phyloP scores from a whole-genome alignment of 1,140 invertebrate species.

The Drosophila santomea region DNA sequence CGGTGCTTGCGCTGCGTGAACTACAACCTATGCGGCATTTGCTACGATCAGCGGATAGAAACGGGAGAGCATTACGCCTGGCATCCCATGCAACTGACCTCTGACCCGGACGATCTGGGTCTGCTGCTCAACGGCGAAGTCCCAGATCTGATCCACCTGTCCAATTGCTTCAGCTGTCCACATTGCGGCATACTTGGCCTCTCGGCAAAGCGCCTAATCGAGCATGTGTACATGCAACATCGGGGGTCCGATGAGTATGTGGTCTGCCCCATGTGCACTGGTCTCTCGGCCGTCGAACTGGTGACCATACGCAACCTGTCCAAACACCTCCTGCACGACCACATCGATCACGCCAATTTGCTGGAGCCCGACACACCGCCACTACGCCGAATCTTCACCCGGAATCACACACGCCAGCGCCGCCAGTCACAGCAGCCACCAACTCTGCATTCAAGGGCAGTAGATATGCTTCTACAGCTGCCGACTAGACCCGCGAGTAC shows the following conservation, averaged over 20 bases:
- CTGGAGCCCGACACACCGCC: slow-evolving; percentile 61
- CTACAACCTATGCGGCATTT: slow-evolving; percentile 64
- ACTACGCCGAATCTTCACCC: slow-evolving; percentile 19
- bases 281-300: slow-evolving; percentile 40
- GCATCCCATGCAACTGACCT: slow-evolving; percentile 66
- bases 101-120: slow-evolving; percentile 4
- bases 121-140: slow-evolving; percentile 24
- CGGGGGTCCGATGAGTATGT: slow-evolving; percentile 49
- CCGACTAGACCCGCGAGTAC: background rate
- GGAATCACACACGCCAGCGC: slow-evolving; percentile 29
- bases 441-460: background rate
- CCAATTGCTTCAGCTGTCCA: slow-evolving; percentile 66
- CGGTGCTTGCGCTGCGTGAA: slow-evolving; percentile 62
- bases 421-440: slow-evolving; percentile 9
- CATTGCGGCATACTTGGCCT: slow-evolving; percentile 51
- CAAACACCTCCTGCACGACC: slow-evolving; percentile 57
- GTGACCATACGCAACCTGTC: slow-evolving; percentile 54
- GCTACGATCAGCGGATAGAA: slow-evolving; percentile 55
- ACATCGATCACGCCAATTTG: slow-evolving; percentile 63
- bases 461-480: background rate
- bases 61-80: slow-evolving; percentile 43
- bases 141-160: slow-evolving; percentile 51
- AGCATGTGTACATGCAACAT: slow-evolving; percentile 53
- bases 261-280: slow-evolving; percentile 65
- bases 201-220: slow-evolving; percentile 59